Percentiles rank a stretch among this genome's conserved stretches.
These are phyloP conservation scores for Colostygia pectinataria DNA, from an alignment of 2,888 invertebrate species.

Conservation along the genomic window DNA sequence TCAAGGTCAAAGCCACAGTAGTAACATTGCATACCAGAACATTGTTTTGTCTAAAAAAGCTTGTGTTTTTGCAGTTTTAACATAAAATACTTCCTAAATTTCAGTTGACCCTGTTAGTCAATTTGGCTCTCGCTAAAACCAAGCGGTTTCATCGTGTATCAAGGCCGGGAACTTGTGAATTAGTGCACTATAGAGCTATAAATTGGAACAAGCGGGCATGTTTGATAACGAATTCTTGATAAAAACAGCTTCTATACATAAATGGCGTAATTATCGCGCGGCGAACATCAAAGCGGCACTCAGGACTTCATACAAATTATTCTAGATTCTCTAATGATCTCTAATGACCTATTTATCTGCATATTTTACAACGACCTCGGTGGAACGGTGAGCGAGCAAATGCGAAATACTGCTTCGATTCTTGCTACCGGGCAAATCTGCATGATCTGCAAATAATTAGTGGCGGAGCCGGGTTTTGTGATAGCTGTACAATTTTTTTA, in stretches of 20 bases:
- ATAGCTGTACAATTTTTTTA: no score
- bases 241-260: slow-evolving; percentile 66
- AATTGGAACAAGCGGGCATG: slow-evolving; percentile 43
- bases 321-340: slow-evolving; percentile 22
- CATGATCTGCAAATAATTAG: no score
- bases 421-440: no score
- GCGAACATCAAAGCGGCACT: slow-evolving; percentile 64
- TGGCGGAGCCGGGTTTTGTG: no score
- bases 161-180: slow-evolving; percentile 64
- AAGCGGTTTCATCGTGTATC: slow-evolving; percentile 43
- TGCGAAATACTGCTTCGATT: no score
- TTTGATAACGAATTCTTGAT: slow-evolving; percentile 67
- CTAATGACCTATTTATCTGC: slow-evolving; percentile 13
- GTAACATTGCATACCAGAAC: background rate
- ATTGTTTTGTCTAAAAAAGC: slow-evolving; percentile 20
- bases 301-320: slow-evolving; percentile 40
- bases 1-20: slow-evolving; percentile 20
- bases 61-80: slow-evolving; percentile 29
- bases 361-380: no score
- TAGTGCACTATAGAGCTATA: slow-evolving; percentile 38
- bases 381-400: no score
- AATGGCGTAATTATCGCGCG: slow-evolving; percentile 69
- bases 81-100: slow-evolving; percentile 35
- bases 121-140: slow-evolving; percentile 58
- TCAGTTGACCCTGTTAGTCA: slow-evolving; percentile 50